Conservation (phyloP, 2,888 invertebrate genomes). For the Mesochorus sp. region DNA sequence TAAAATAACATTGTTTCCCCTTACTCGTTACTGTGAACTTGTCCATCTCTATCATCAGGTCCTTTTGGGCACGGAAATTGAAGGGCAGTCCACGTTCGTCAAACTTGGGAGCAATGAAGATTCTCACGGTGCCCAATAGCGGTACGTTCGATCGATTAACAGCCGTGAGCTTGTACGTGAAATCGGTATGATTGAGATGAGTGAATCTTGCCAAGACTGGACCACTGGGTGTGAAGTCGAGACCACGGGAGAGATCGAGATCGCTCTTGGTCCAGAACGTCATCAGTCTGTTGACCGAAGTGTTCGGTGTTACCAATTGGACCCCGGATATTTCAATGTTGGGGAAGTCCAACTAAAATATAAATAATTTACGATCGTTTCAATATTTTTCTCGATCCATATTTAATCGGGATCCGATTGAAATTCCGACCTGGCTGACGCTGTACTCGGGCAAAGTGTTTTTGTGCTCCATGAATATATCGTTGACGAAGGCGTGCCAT, state of each 20-base stretch:
- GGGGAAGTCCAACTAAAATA: conserved; percentile 85
- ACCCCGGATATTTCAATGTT: conserved; percentile 86
- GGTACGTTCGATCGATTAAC: conserved; percentile 83
- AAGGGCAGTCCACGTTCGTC: conserved; percentile 87
- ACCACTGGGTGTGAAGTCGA: conserved; percentile 92
- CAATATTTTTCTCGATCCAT: no score
- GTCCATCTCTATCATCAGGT: conserved; percentile 88
- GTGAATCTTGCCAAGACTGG: conserved; percentile 88
- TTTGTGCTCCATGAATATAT: conserved; percentile 90
- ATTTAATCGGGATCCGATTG: no score
- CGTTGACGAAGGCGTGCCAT: conserved; percentile 92
- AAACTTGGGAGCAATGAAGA: conserved; percentile 87
- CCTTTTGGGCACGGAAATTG: conserved; percentile 86
- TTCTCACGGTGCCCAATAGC: conserved; percentile 85
- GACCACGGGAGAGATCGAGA: conserved; percentile 89
- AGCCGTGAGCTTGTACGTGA: conserved; percentile 86
- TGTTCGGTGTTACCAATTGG: conserved; percentile 83
- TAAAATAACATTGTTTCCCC: conserved; percentile 73
- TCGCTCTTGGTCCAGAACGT: conserved; percentile 93
- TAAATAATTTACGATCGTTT: not conserved
- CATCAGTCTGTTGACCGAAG: conserved; percentile 83
- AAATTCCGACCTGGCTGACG: conserved; percentile 84
- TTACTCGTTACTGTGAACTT: conserved; percentile 87
- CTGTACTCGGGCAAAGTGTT: conserved; percentile 87
- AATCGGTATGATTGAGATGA: conserved; percentile 90